These are phyloP conservation scores for Stegostoma tigrinum DNA, from an alignment of 2,113 vertebrate genomes.

Conservation along the genomic window DNA sequence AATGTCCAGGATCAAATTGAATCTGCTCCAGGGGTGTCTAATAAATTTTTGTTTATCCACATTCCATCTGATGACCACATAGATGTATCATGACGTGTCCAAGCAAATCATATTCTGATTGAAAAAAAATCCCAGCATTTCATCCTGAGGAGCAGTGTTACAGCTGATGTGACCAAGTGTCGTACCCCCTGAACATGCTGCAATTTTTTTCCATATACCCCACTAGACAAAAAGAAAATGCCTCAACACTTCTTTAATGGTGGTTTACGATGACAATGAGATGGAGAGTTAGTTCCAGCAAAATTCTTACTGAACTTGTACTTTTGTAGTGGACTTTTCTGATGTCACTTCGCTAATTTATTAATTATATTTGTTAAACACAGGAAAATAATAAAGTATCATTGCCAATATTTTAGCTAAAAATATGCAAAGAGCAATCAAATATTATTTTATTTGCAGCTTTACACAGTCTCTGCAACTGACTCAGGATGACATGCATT, in stretches of 20 bases:
- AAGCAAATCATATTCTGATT: no score
- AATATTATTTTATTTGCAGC: constrained; percentile 58
- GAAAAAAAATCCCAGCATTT: not conserved
- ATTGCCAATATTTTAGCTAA: not conserved
- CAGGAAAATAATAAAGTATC: constrained; percentile 39
- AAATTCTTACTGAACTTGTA: not conserved
- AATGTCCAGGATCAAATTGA: no score
- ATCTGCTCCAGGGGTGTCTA: no score
- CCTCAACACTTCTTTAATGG: not conserved
- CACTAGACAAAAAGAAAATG: not conserved
- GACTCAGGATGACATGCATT: constrained; percentile 93
- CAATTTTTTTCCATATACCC: not conserved
- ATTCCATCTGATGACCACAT: no score
- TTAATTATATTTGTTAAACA: no score
- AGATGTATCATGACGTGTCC: no score
- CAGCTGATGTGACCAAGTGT: not conserved
- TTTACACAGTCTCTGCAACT: constrained; percentile 82
- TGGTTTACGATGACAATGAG: not conserved
- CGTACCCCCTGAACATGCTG: not conserved
- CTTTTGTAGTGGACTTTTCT: not conserved
- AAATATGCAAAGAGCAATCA: no score
- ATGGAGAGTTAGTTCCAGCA: not conserved
- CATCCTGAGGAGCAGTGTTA: not conserved
- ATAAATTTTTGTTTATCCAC: no score
- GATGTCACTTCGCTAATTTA: not conserved